These are phyloP conservation scores for Tetrax tetrax DNA, from an alignment of 2,113 vertebrate genomes.

Conservation along the genomic window DNA sequence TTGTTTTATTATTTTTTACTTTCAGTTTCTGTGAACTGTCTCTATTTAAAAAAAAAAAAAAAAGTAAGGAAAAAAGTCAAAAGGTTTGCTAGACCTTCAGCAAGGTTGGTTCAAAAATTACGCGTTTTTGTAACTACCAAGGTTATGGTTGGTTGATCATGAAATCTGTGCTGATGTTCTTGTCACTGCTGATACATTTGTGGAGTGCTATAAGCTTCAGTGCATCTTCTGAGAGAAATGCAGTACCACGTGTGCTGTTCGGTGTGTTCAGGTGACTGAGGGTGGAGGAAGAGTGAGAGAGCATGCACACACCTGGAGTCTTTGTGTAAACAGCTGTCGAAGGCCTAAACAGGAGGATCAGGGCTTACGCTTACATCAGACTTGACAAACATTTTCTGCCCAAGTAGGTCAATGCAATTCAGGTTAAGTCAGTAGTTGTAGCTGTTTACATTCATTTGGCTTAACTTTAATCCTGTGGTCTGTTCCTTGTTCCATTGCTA, in stretches of 20 bases:
- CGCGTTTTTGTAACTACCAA: neutral
- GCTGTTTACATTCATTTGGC: slow-evolving; percentile 50
- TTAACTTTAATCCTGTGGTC: neutral
- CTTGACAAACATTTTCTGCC: slow-evolving; percentile 55
- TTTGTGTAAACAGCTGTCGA: neutral
- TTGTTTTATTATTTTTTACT: neutral
- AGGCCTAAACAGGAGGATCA: neutral
- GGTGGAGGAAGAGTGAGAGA: neutral
- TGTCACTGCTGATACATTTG: neutral
- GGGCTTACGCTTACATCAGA: slow-evolving; percentile 23
- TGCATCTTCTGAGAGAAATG: neutral
- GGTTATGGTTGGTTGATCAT: neutral
- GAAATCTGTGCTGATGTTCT: neutral
- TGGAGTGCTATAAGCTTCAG: neutral
- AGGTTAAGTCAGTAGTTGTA: slow-evolving; percentile 54
- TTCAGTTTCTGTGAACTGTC: neutral
- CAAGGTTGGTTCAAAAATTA: neutral
- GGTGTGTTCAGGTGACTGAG: neutral
- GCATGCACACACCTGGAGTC: neutral
- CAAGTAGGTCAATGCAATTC: slow-evolving; percentile 63
- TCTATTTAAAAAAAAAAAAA: neutral
- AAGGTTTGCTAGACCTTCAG: neutral
- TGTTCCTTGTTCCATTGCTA: slow-evolving; percentile 19
- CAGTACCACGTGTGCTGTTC: neutral
- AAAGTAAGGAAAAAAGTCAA: neutral